Percentiles rank a stretch among this genome's conserved stretches.
These are phyloP conservation scores for Pipistrellus nathusii DNA, from an alignment of 2,797 vertebrate species.

Conservation along the genomic window DNA sequence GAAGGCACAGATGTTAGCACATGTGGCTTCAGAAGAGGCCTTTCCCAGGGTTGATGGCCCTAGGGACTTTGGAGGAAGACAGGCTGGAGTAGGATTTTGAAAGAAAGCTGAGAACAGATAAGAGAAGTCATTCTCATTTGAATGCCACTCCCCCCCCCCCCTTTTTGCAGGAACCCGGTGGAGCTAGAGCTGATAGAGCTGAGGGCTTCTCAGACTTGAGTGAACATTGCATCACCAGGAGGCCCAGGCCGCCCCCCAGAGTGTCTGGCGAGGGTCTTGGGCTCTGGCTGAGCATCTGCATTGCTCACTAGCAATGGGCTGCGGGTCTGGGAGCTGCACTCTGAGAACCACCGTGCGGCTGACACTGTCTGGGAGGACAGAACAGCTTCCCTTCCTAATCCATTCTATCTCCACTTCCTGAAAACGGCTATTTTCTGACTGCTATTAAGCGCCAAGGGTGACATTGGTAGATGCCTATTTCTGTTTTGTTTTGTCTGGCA, in stretches of 20 bases:
- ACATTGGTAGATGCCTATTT: background rate
- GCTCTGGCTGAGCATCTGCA: fast-evolving
- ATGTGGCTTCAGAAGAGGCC: background rate
- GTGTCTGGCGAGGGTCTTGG: fast-evolving
- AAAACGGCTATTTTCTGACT: background rate
- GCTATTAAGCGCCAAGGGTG: background rate
- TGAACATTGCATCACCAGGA: fast-evolving
- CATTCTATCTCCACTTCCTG: background rate
- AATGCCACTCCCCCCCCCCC: background rate
- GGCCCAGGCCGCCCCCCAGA: fast-evolving
- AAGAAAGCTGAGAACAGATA: background rate
- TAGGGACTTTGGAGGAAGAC: background rate
- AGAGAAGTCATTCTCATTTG: background rate
- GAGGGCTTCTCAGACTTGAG: background rate
- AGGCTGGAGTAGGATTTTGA: background rate
- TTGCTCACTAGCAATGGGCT: background rate
- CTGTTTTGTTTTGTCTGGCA: background rate
- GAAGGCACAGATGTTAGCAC: background rate
- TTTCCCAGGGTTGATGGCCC: background rate
- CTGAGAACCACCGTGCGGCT: too few species aligned
- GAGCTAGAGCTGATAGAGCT: background rate
- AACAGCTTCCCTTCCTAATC: background rate
- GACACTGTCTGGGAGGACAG: background rate
- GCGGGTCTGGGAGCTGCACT: too few species aligned
- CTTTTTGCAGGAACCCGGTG: background rate